phyloP scores from a whole-genome alignment of 2,113 vertebrate genomes.

The Mus pahari region DNA sequence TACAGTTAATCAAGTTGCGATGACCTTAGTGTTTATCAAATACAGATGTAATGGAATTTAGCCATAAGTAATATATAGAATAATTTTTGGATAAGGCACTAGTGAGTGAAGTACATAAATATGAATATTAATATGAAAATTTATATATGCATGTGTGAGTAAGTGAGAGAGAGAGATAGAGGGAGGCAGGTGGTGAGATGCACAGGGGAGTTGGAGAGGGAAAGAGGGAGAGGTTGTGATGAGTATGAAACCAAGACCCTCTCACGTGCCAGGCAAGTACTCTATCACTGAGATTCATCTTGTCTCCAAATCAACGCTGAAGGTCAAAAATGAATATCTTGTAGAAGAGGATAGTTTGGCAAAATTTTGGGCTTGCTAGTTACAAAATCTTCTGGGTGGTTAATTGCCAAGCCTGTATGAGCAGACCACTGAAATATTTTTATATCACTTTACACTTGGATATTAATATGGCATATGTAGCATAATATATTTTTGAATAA shows the following conservation, averaged over 20 bases:
- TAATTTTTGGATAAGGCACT: background rate
- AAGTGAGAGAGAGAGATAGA: background rate
- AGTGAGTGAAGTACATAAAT: background rate
- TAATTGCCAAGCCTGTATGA: background rate
- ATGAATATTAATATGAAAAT: background rate
- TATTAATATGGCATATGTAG: background rate
- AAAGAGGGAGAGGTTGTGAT: background rate
- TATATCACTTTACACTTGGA: background rate
- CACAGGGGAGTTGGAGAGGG: background rate
- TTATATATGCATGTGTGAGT: background rate
- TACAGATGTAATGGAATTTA: conserved; percentile 8
- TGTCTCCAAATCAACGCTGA: background rate
- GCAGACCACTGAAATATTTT: background rate
- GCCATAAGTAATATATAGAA: background rate
- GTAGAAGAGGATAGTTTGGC: background rate
- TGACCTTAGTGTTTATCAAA: background rate
- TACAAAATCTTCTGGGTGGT: conserved; percentile 25
- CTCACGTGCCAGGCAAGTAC: background rate
- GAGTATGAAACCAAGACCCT: background rate
- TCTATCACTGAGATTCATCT: background rate
- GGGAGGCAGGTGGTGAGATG: background rate
- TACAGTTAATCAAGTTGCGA: background rate
- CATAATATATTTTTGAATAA: conserved; percentile 30
- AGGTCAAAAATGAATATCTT: background rate
- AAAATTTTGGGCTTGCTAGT: background rate